Base-by-base conservation (phyloP, 64 coral and sea anemone species). In the Pocillopora verrucosa region DNA sequence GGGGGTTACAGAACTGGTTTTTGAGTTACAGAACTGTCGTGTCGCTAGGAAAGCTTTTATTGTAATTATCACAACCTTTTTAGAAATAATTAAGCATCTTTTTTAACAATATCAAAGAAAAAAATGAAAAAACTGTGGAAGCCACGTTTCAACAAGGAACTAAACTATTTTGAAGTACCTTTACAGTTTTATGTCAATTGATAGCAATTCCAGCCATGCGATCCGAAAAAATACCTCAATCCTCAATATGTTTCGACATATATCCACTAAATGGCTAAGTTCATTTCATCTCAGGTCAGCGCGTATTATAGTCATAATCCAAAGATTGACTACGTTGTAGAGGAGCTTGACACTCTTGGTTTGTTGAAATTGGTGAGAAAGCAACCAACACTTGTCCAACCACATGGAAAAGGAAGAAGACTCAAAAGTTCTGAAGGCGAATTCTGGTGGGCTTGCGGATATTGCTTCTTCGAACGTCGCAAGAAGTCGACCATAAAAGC, bases 401-500 rank as follows among this genome's bases (percentile, higher is more conserved):
- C 59, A 10, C 78, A 87, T 60, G 41, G 72, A 10, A 78, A 75
- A 13, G 87, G 87, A 22, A 94, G 85, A 24, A 87, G 92, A 7
- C 82, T 37, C 72, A 76, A 82, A 80, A 83, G 80, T 58, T 61
- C 80, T 16, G 92, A 89, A 34, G 87, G 89, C 59, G 80, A 81
- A 26, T 90, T 94, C 36, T 69, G 38, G n/a, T 94, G 92, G 92
- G 87, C 88, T 1, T 94, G 92, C 26, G 92, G 92, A 16, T 38
- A 67, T 58, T 94, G 92, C 22, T 94, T 89, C 80, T 94, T 94
- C 70, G 80, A 80, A 41, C 76, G 92, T 56, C 72, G 61, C 69
- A 94, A 94, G 80, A 94, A 94, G 79, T 94, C 92, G 9, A 94
- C 87, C 15, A 82, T 94, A 37, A 94, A 86, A 58, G 77, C 92